Conservation (phyloP, 2,113 vertebrate species). For the Leucopsar rothschildi region DNA sequence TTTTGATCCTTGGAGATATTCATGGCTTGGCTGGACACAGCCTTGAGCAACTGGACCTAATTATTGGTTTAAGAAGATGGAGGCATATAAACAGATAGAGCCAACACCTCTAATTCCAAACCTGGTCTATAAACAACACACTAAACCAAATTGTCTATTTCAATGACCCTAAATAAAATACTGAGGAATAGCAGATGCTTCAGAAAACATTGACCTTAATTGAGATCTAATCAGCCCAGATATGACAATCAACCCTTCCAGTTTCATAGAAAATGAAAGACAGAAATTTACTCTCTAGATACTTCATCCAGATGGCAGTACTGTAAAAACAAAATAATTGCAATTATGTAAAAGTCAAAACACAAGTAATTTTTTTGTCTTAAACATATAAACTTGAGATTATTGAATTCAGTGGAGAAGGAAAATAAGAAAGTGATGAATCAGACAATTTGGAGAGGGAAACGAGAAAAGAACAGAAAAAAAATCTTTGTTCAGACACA, state of each 20-base stretch:
- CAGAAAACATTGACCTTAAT: background rate
- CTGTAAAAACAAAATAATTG: background rate
- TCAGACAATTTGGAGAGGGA: background rate
- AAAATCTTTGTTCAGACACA: background rate
- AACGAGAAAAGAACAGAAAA: background rate
- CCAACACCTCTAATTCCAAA: background rate
- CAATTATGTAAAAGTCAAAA: background rate
- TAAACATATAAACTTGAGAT: background rate
- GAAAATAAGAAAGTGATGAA: background rate
- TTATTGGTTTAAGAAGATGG: background rate
- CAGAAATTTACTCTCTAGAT: background rate
- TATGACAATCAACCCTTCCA: background rate
- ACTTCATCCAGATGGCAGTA: background rate
- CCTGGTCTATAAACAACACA: background rate
- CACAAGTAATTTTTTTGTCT: background rate
- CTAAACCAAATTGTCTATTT: background rate
- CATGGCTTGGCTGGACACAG: background rate
- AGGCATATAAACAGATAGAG: background rate
- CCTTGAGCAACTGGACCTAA: background rate
- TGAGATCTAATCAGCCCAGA: background rate
- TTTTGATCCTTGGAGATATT: background rate
- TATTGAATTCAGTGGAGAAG: background rate
- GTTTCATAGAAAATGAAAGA: background rate
- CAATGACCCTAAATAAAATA: background rate
- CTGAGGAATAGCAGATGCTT: background rate